A percentile compares a stretch with the other conserved stretches of the same genome.
phyloP scores from a whole-genome alignment of 1,140 invertebrate genomes.

The Harlomillsia oculata region DNA sequence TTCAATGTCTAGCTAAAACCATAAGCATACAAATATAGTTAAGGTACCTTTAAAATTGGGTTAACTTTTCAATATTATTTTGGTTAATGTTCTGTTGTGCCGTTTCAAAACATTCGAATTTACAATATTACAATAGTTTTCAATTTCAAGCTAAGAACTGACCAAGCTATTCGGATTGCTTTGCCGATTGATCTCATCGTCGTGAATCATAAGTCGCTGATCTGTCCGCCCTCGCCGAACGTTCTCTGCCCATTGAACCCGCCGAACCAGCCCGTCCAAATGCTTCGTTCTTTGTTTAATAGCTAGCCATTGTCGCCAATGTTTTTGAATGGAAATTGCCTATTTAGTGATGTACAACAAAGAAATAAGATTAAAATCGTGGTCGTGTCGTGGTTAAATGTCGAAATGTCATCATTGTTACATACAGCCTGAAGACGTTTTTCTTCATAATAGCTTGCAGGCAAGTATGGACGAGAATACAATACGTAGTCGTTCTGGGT shows the following conservation, averaged over 20 bases:
- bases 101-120: no score
- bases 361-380: not conserved
- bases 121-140: not conserved
- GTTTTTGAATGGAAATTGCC: slow-evolving; percentile 28
- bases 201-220: slow-evolving; percentile 18
- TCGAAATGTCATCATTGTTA: not conserved
- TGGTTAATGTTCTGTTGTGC: no score
- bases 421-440: slow-evolving; percentile 14
- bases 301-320: slow-evolving; percentile 31
- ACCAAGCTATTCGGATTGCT: slow-evolving; percentile 26
- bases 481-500: slow-evolving; percentile 5
- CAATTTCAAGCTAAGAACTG: not conserved
- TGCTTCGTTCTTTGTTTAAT: slow-evolving; percentile 17
- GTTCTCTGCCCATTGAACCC: slow-evolving; percentile 31
- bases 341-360: not conserved
- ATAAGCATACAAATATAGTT: not conserved
- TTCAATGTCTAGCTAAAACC: slow-evolving; percentile 31
- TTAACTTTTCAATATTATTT: no score
- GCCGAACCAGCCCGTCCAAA: slow-evolving; percentile 17
- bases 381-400: not conserved
- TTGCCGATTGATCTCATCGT: slow-evolving; percentile 31
- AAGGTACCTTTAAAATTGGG: no score
- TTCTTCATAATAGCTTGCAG: not conserved
- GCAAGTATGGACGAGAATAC: slow-evolving; percentile 2
- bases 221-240: slow-evolving; percentile 28